Evolutionary conservation across 2,113 vertebrate genomes (phyloP).

Genomic region (Platycercus adscitus): DNA sequence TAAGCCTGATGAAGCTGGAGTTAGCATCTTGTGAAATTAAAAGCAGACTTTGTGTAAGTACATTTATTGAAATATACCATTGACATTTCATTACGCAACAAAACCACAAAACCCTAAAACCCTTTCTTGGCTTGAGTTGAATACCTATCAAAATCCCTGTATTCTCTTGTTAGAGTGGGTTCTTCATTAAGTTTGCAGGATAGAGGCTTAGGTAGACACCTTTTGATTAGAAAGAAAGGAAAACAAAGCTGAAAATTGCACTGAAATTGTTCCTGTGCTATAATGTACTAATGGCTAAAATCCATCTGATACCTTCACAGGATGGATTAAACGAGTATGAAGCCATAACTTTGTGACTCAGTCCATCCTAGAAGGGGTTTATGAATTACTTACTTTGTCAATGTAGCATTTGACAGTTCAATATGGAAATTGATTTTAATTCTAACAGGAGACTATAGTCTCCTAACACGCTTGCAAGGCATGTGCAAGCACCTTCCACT

Average conservation of each 20-base stretch:
- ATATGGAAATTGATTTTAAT: not conserved
- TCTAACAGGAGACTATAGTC: not conserved
- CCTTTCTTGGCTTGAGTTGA: not conserved
- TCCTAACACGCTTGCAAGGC: not conserved
- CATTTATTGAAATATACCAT: conserved; percentile 33
- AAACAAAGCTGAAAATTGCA: not conserved
- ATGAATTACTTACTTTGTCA: not conserved
- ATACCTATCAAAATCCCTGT: not conserved
- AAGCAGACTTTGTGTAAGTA: conserved; percentile 46
- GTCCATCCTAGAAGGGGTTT: not conserved
- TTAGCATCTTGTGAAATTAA: conserved; percentile 46
- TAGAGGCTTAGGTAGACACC: not conserved
- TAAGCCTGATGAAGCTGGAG: conserved; percentile 36
- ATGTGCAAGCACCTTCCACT: not conserved
- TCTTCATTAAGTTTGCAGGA: not conserved
- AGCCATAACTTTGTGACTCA: not conserved
- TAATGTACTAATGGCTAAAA: not conserved
- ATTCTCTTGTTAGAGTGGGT: not conserved
- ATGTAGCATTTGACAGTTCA: not conserved
- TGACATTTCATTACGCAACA: conserved; percentile 1
- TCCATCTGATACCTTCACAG: not conserved
- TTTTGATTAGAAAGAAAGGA: not conserved
- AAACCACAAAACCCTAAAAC: not conserved
- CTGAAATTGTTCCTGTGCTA: not conserved
- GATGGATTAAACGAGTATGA: not conserved